Evolutionary conservation across 2,113 vertebrate species (phyloP).

Genomic region (Sporophila hypoxantha): DNA sequence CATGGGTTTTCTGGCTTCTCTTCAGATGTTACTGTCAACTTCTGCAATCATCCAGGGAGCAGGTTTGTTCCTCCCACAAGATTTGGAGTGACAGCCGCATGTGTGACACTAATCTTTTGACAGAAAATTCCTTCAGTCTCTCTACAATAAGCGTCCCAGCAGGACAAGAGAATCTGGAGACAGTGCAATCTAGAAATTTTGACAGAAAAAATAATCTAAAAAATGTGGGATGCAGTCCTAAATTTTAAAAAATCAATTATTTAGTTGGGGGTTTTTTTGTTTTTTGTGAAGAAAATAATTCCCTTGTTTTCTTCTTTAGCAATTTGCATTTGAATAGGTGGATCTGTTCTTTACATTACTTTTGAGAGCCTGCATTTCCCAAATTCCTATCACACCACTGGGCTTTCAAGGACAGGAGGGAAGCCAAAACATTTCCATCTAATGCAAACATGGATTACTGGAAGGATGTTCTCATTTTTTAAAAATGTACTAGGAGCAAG

Average conservation of each 20-base stretch:
- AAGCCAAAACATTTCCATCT: slow-evolving; percentile 55
- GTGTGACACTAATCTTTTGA: background rate
- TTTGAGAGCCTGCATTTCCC: slow-evolving; percentile 50
- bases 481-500: slow-evolving; percentile 41
- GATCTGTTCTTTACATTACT: slow-evolving; percentile 54
- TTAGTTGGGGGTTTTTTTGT: background rate
- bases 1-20: background rate
- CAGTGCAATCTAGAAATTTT: background rate
- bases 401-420: slow-evolving; percentile 46
- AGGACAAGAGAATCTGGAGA: background rate
- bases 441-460: slow-evolving; percentile 57
- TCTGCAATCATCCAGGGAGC: background rate
- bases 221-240: background rate
- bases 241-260: background rate
- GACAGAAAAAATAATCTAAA: background rate
- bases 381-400: slow-evolving; percentile 53
- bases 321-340: slow-evolving; percentile 46
- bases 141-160: background rate
- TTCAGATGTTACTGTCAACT: background rate
- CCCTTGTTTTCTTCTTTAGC: slow-evolving; percentile 17
- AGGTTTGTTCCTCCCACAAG: background rate
- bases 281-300: background rate
- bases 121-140: background rate
- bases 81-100: background rate
- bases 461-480: slow-evolving; percentile 53